Base-by-base conservation (phyloP, 2,888 invertebrate genomes). In the Sinelater perroti region DNA sequence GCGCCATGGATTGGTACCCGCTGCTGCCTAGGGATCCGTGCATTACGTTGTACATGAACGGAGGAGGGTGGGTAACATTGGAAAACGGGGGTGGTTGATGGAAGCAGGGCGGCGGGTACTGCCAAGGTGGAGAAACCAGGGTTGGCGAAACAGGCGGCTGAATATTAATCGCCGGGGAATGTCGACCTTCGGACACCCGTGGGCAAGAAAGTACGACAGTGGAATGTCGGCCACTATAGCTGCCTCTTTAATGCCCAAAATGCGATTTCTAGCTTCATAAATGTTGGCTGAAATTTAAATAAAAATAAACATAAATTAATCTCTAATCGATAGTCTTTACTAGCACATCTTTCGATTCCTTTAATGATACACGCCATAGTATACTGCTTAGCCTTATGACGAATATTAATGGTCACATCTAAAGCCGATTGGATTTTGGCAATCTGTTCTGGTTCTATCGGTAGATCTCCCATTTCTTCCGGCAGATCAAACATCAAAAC, bases 401-500 rank as follows among this genome's bases (percentile, higher is more conserved):
- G 86, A 38, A 95, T 83, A 71, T 89, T 92, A 71, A 97, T 90
- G 72, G 86, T 88, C 17, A 97, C 93, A 75, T 93, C 93, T 72
- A 91, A 85, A 63, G 87, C 85, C 64, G 88, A 86, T 87, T 92
- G 93, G 47, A 95, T 81, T 57, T 82, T 81, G 21, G 82, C 78
- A 35, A 88, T 81, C 72, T 84, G 80, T 67, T 87, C 82, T 60
- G 84, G 79, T 70, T 84, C 87, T 44, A 87, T 81, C 20, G 71
- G 72, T 16, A 75, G 59, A 67, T 82, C 80, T 20, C 81, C 80
- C 33, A 84, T 80, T 72, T 91, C 90, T 74, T 94, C 93, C 11
- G 93, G 87, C 67, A 95, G 84, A 80, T 97, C 97, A 83, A 97
- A 97, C 82, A 96, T 95, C 72, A 97, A 83, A 17, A 95, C 89